These are phyloP conservation scores for Helobdella robusta DNA, from an alignment of 2,888 invertebrate genomes.

Conservation along the genomic window DNA sequence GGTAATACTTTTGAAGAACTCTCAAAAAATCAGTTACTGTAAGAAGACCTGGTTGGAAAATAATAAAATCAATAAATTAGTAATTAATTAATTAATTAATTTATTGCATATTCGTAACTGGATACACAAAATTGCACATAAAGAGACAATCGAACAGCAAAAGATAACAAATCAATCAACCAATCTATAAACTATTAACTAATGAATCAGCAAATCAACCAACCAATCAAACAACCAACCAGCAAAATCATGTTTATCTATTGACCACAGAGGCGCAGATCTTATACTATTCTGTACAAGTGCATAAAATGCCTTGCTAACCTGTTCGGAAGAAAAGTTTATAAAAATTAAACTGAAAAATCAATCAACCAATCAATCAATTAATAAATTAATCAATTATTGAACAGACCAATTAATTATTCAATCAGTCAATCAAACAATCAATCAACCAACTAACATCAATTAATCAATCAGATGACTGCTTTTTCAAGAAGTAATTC, in stretches of 20 bases:
- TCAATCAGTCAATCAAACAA: too few relatives aligned
- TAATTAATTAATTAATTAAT: conserved; percentile 5
- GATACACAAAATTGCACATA: too few relatives aligned
- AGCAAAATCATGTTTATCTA: conserved; percentile 20
- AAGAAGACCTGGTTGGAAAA: conserved; percentile 9
- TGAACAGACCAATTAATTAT: too few relatives aligned
- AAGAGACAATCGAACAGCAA: too few relatives aligned
- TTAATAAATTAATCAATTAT: too few relatives aligned
- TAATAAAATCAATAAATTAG: not conserved
- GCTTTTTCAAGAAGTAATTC: too few relatives aligned
- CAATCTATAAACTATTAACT: not conserved
- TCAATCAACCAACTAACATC: too few relatives aligned
- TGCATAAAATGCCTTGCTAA: conserved; percentile 26
- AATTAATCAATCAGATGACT: too few relatives aligned
- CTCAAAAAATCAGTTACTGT: conserved; percentile 21
- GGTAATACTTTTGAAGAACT: conserved; percentile 14
- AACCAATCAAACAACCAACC: conserved; percentile 13
- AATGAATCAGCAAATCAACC: conserved; percentile 1
- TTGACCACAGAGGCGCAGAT: conserved; percentile 27
- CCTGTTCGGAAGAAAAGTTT: too few relatives aligned
- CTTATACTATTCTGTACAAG: conserved; percentile 24
- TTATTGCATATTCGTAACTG: too few relatives aligned
- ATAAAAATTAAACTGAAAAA: too few relatives aligned
- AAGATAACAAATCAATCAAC: not conserved
- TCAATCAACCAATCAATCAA: too few relatives aligned